Evolutionary conservation across 2,797 vertebrate species (phyloP).

Genomic region (Nannoperca australis): DNA sequence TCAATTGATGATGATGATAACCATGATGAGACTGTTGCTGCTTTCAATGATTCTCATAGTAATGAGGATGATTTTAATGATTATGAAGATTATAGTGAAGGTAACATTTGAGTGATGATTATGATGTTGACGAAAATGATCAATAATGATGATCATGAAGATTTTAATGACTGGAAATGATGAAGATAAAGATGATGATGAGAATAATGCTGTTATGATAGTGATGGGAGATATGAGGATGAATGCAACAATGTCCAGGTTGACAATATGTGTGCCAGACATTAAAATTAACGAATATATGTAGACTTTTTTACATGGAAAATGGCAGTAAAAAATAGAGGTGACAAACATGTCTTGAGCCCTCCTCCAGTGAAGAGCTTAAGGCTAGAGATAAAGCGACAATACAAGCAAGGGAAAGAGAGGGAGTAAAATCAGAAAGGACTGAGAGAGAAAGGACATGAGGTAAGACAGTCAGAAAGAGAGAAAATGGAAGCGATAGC

Average conservation of each 20-base stretch:
- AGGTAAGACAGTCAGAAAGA: constrained; percentile 74
- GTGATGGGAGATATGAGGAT: neutral
- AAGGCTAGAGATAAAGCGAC: constrained; percentile 22
- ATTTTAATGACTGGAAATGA: neutral
- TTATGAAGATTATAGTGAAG: neutral
- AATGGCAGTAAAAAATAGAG: neutral
- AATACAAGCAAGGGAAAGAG: constrained; percentile 10
- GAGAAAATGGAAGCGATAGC: constrained; percentile 74
- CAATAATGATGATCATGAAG: neutral
- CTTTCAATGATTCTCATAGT: neutral
- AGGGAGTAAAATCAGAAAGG: constrained; percentile 45
- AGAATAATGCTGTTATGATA: neutral
- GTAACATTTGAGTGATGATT: neutral
- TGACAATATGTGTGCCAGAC: neutral
- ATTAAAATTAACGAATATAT: neutral
- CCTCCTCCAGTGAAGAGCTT: constrained; percentile 6
- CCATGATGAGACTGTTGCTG: too few species aligned
- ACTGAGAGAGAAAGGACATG: constrained; percentile 69
- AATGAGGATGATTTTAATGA: neutral
- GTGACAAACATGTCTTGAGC: neutral
- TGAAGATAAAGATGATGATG: neutral
- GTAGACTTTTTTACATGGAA: neutral
- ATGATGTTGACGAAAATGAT: neutral
- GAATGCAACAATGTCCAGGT: neutral
- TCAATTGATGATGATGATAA: too few species aligned